phyloP scores from a whole-genome alignment of 2,113 vertebrate species.

The Tursiops truncatus region DNA sequence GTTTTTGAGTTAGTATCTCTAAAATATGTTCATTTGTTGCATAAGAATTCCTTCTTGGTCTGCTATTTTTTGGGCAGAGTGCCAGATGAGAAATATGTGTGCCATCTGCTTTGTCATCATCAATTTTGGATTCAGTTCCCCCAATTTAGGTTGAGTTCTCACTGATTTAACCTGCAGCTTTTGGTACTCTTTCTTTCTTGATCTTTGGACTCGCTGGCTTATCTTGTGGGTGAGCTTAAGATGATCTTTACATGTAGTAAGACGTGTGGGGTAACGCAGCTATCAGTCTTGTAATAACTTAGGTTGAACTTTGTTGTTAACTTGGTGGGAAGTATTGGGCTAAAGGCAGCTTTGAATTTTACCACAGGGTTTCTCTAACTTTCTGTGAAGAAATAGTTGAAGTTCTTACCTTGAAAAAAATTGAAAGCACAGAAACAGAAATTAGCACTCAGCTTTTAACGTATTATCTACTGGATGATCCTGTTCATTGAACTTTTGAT shows the following conservation, averaged over 20 bases:
- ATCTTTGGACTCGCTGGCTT: neutral
- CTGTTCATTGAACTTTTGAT: neutral
- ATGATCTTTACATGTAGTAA: neutral
- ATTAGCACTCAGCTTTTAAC: neutral
- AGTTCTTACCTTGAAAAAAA: neutral
- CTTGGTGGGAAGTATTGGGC: neutral
- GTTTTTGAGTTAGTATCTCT: neutral
- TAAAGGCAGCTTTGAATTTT: neutral
- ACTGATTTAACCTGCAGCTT: constrained; percentile 20
- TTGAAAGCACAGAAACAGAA: neutral
- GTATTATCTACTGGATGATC: neutral
- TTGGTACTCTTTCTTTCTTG: neutral
- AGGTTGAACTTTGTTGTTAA: neutral
- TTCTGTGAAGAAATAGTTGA: neutral
- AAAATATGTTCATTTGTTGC: constrained; percentile 27
- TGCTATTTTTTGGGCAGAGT: constrained; percentile 46
- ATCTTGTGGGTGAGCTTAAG: neutral
- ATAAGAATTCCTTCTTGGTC: constrained; percentile 51
- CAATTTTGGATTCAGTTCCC: constrained; percentile 27
- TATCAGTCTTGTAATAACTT: neutral
- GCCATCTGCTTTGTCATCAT: constrained; percentile 57
- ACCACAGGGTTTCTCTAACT: neutral
- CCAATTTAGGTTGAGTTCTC: constrained; percentile 29
- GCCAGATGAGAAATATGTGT: neutral
- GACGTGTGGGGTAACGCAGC: neutral